These are phyloP conservation scores for Pterophyllum scalare DNA, from an alignment of 2,113 vertebrate species.

Conservation along the genomic window DNA sequence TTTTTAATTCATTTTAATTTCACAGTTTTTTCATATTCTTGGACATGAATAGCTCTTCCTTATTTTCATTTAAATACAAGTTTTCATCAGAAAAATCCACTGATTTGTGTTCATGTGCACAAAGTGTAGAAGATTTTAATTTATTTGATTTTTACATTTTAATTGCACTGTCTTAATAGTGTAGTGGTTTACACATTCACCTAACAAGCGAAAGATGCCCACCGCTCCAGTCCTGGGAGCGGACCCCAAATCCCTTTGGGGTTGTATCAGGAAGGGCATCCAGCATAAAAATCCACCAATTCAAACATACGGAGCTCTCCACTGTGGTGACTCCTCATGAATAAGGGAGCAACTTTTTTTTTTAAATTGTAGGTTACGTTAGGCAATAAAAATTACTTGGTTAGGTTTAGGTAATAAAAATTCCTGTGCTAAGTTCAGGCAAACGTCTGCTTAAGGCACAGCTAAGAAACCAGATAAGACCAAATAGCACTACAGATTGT, in stretches of 20 bases:
- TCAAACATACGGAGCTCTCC: no score
- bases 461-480: background rate
- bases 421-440: no score
- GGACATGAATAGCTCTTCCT: rapidly evolving
- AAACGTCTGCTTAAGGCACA: background rate
- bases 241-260: no score
- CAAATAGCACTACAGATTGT: background rate
- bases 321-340: no score
- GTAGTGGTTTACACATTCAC: background rate
- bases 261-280: no score
- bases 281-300: no score
- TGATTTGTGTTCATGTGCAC: background rate
- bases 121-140: background rate
- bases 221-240: no score
- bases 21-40: background rate
- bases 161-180: no score
- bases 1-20: background rate
- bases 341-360: no score
- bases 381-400: rapidly evolving
- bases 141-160: background rate
- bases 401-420: no score
- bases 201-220: background rate
- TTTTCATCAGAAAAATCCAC: background rate
- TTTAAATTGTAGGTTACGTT: background rate
- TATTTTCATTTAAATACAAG: background rate